Evolutionary conservation across 2,113 vertebrate species (phyloP), one percentile per base, ranked within the genome.

Genomic region (Calyptomena viridis): DNA sequence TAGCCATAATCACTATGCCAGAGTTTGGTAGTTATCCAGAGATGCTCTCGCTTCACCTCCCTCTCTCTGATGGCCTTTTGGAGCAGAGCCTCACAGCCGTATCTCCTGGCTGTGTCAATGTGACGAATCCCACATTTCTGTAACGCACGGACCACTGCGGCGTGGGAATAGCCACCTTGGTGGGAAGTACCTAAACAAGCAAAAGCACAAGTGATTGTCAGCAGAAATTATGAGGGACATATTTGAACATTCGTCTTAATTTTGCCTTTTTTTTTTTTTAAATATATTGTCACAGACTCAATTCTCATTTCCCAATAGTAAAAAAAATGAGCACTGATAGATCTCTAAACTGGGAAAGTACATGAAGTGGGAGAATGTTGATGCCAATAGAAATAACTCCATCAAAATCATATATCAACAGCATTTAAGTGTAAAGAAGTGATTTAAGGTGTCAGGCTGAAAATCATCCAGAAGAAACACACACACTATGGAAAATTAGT

Each of bases 21-120:
- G 47, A 98, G 97, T 69, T 99, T 98, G 80, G 97, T 98, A 12
- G 98, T 99, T 96, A 99, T 88, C 98, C 98, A 99, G 56, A 99
- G 95, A 18, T 98, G 93, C 55, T 98, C 95, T 33, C 94, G 72
- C 30, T 96, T 95, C 49, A 98, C 72, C 12, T 86, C 95, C 23
- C 98, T 98, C 39, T 98, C 97, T 66, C 33, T 39, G 40, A 99
- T 94, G 27, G 98, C 96, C 84, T 97, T 89, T 4, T 95, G 97
- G 60, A 99, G 96, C 19, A 98, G 62, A 44, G 93, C 91, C 76
- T 99, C 98, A 82, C 98, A 98, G 76, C 97, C 91, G 0, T 98
- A 99, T 25, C 96, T 95, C 74, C 98, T 98, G 40, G 98, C 98
- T 24, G 98, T 98, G 95, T 98, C 98, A 62, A 98, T 98, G 59